Evolutionary conservation across 2,797 vertebrate species (phyloP), one percentile per base, ranked within the genome.

Genomic region (Echeneis naucrates): DNA sequence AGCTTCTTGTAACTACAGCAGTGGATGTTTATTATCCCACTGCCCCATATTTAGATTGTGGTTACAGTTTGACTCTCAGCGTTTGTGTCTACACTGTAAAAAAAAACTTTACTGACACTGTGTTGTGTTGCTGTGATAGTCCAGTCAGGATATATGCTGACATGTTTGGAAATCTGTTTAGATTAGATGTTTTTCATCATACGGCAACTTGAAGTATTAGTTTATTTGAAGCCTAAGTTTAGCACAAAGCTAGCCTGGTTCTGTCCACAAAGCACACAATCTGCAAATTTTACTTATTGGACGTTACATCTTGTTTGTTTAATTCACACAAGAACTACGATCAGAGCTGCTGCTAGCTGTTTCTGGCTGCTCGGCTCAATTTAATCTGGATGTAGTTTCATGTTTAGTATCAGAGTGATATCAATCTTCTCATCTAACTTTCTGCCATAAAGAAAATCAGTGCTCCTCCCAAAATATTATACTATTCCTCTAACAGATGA

Each of bases 11-110:
- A 35, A 67, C 72, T 55, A 57, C 60, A 52, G 57, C 48, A 24
- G 19, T 16, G 26, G 37, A 2, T 59, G 32, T 52, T 60, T 40
- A 17, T 61, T 50, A 33, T 23, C 56, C 30, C 51, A 57, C 61
- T 62, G 17, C 42, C 55, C 51, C 56, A 57, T 45, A 68, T 72
- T 75, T 59, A 38, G 44, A 53, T 14, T 33, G 37, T 38, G 38
- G 37, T 58, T 52, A 45, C 33, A 58, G 26, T 55, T 38, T 23
- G 51, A 23, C 32, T 38, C 27, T 40, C 50, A 55, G 33, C 51
- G 53, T 50, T 38, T 42, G n/a, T 50, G 44, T 44, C 8, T 24
- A 21, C 9, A 27, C 21, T 17, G 27, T 11, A 37, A 37, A 23
- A 26, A 57, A 35, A 33, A 32, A 42, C 3, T n/a, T n/a, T 42